These are phyloP conservation scores for Novumbra hubbsi DNA, from an alignment of 2,797 vertebrate genomes.

Conservation along the genomic window DNA sequence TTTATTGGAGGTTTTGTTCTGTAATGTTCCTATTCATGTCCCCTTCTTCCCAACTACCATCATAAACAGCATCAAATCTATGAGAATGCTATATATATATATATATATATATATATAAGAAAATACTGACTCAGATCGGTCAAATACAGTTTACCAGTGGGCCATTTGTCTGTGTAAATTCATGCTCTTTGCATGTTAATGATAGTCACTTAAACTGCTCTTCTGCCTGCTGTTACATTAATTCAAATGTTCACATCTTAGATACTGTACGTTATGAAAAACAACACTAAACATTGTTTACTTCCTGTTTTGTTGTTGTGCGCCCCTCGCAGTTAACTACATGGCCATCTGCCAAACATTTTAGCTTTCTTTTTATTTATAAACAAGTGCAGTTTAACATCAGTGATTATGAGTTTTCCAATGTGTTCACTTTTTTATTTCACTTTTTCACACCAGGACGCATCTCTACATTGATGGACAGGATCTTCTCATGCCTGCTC, in stretches of 20 bases:
- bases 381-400: no score
- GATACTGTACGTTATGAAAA: constrained; percentile 31
- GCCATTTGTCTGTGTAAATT: constrained; percentile 64
- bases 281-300: constrained; percentile 14
- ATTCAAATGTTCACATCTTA: constrained; percentile 48
- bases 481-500: no score
- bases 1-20: constrained; percentile 35
- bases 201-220: constrained; percentile 71
- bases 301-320: no score
- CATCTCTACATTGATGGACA: no score
- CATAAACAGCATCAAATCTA: constrained; percentile 42
- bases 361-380: no score
- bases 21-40: constrained; percentile 31
- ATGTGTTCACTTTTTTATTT: no score
- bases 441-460: no score
- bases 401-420: no score
- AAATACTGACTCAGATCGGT: constrained; percentile 67
- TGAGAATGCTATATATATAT: no score
- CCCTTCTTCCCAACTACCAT: neutral
- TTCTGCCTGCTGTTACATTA: constrained; percentile 45
- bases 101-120: no score
- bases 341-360: no score
- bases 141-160: constrained; percentile 68
- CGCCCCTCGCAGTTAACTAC: no score
- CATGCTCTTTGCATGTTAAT: constrained; percentile 57